These are phyloP conservation scores for Orchesella cincta DNA, from an alignment of 1,140 invertebrate species.

Conservation along the genomic window DNA sequence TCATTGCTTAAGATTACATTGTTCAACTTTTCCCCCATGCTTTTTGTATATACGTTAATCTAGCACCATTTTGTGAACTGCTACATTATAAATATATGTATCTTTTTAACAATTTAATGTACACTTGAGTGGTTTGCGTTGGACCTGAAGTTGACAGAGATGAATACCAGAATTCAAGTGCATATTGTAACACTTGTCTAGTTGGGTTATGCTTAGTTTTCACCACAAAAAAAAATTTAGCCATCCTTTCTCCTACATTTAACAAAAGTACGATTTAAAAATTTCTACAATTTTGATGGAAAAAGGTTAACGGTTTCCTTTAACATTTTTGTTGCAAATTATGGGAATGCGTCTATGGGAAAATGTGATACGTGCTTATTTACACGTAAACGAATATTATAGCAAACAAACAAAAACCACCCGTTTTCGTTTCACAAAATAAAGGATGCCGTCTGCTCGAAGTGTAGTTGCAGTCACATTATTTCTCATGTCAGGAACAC, in stretches of 20 bases:
- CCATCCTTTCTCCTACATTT: no score
- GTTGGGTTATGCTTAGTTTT: background rate
- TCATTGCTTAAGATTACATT: background rate
- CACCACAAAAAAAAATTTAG: no score
- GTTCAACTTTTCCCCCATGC: background rate
- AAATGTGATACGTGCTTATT: background rate
- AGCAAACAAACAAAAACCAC: no score
- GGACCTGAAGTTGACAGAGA: background rate
- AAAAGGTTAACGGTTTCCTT: background rate
- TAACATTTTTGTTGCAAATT: background rate
- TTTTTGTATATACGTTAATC: background rate
- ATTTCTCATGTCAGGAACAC: no score
- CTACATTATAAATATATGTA: background rate
- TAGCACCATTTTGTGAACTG: background rate
- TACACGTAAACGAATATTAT: no score
- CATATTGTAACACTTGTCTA: background rate
- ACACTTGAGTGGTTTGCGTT: background rate
- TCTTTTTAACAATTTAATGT: background rate
- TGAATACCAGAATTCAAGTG: background rate
- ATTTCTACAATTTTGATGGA: background rate
- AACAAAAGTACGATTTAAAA: background rate
- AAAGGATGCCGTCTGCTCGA: no score
- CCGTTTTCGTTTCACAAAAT: no score
- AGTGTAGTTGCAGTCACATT: no score
- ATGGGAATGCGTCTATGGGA: background rate